Evolutionary conservation across 2,113 vertebrate genomes (phyloP).

Genomic region (Trogon surrucura): DNA sequence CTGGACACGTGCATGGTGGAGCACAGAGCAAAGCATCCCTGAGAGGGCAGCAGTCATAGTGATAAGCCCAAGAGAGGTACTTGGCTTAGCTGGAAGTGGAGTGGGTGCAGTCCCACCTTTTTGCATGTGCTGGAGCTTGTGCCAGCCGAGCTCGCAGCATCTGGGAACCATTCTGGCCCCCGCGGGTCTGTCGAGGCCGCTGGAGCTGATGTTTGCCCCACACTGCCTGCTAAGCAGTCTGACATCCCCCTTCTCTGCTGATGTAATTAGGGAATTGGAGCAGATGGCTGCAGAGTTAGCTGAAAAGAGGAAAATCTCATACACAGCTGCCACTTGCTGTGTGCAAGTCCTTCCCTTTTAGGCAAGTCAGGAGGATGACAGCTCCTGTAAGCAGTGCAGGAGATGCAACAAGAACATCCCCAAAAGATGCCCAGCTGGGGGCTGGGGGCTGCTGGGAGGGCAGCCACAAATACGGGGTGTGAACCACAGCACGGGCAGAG

Average conservation of each 20-base stretch:
- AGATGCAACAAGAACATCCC: background rate
- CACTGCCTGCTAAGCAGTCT: background rate
- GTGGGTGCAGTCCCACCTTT: background rate
- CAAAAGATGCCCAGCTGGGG: accelerated
- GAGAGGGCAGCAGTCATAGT: background rate
- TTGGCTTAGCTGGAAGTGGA: background rate
- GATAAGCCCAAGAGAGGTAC: background rate
- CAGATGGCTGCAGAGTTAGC: constrained; percentile 7
- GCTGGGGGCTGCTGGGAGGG: background rate
- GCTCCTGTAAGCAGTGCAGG: background rate
- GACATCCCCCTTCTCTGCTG: background rate
- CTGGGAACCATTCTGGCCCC: background rate
- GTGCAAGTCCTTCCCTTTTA: background rate
- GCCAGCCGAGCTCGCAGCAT: background rate
- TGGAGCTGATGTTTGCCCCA: background rate
- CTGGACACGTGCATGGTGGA: accelerated
- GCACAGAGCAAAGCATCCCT: background rate
- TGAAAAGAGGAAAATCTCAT: background rate
- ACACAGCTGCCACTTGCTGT: background rate
- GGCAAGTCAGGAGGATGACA: background rate
- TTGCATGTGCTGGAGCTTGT: accelerated
- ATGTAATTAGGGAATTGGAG: background rate
- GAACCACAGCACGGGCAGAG: accelerated
- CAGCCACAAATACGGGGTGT: accelerated
- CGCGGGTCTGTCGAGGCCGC: background rate